Conservation (phyloP, 2,888 invertebrate species). For the Nemotelus pantherinus region DNA sequence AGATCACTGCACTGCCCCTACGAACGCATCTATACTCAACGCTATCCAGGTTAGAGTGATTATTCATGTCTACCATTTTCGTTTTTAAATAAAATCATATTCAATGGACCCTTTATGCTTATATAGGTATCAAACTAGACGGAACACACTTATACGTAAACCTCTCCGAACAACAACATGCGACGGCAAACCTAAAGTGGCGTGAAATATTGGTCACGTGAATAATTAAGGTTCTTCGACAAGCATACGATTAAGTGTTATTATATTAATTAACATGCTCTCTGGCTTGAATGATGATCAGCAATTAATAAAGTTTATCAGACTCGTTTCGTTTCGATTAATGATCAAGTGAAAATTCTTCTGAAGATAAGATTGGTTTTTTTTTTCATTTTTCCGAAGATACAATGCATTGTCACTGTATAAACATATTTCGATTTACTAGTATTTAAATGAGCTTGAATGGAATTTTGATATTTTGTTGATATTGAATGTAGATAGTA, state of each 20-base stretch:
- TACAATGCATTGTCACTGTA: neutral
- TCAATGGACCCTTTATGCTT: too few relatives aligned
- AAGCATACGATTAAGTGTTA: slow-evolving; percentile 34
- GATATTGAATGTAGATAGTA: neutral
- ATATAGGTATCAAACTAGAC: too few relatives aligned
- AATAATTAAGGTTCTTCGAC: slow-evolving; percentile 26
- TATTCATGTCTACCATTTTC: too few relatives aligned
- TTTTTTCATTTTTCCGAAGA: neutral
- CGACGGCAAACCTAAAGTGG: slow-evolving; percentile 4
- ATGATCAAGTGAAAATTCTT: slow-evolving; percentile 3
- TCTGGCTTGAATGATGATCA: slow-evolving; percentile 1
- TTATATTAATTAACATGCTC: slow-evolving; percentile 35
- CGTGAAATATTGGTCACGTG: slow-evolving; percentile 31
- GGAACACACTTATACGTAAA: too few relatives aligned
- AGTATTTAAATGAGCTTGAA: neutral
- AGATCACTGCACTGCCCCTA: too few relatives aligned
- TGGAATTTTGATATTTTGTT: slow-evolving; percentile 13
- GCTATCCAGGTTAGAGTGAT: too few relatives aligned
- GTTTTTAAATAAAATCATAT: too few relatives aligned
- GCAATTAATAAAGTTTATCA: slow-evolving; percentile 32
- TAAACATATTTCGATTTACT: neutral
- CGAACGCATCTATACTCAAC: too few relatives aligned
- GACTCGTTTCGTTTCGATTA: neutral
- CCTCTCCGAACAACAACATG: neutral
- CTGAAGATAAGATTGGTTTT: neutral